phyloP scores from a whole-genome alignment of 2,113 vertebrate species.

The Paramormyrops kingsleyae region DNA sequence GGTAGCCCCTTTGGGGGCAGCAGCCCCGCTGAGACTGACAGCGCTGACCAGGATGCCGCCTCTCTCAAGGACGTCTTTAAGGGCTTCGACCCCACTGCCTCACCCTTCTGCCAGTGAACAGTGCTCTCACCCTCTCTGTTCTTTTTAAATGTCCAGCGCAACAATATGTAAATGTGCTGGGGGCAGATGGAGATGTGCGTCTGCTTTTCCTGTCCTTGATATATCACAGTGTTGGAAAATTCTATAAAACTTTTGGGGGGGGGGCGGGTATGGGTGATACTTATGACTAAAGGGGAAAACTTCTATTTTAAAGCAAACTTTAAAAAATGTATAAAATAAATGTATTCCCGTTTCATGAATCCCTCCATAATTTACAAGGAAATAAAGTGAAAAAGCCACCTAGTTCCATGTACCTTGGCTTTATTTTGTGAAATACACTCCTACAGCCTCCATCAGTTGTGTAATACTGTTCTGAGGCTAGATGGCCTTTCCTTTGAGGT shows the following conservation, averaged over 20 bases:
- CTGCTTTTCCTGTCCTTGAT: constrained; percentile 6
- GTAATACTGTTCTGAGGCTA: not conserved
- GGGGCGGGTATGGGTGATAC: constrained; percentile 17
- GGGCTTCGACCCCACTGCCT: constrained; percentile 91
- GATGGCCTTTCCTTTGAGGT: not conserved
- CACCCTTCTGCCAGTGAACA: constrained; percentile 85
- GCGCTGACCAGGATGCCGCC: constrained; percentile 72
- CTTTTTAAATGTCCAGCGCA: constrained; percentile 35
- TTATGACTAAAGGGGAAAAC: constrained; percentile 18
- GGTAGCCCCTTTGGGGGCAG: constrained; percentile 79
- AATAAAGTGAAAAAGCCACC: constrained; percentile 25
- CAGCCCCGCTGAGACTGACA: constrained; percentile 69
- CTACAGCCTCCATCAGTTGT: not conserved
- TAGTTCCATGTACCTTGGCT: constrained; percentile 25
- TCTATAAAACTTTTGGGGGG: constrained; percentile 42
- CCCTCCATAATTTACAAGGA: constrained; percentile 40
- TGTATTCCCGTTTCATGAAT: constrained; percentile 43
- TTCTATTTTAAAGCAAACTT: constrained; percentile 63
- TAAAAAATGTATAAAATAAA: constrained; percentile 51
- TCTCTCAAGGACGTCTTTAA: constrained; percentile 95
- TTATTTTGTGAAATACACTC: constrained; percentile 19
- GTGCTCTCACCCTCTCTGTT: not conserved
- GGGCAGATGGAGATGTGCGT: not conserved
- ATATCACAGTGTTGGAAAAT: constrained; percentile 41
- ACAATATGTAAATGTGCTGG: not conserved